These are phyloP conservation scores for Casuarius casuarius DNA, from an alignment of 2,113 vertebrate genomes.

Conservation along the genomic window DNA sequence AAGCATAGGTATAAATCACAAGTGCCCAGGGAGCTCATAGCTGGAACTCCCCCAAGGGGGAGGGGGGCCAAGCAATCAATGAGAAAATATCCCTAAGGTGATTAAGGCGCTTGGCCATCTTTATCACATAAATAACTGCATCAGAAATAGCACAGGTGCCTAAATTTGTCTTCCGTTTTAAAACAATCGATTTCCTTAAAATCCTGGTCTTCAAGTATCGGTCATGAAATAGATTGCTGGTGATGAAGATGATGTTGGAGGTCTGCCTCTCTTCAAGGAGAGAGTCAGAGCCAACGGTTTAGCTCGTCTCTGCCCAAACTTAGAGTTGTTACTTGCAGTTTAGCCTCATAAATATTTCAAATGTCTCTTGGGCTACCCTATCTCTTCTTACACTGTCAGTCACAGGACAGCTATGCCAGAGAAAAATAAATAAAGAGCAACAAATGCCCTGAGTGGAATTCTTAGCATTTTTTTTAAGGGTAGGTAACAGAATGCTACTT, in stretches of 20 bases:
- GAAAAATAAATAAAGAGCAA: not conserved
- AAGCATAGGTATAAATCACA: accelerated
- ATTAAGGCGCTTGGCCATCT: not conserved
- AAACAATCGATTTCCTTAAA: not conserved
- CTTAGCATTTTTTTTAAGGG: not conserved
- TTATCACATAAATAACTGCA: not conserved
- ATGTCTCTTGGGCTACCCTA: not conserved
- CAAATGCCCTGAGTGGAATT: not conserved
- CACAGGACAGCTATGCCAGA: not conserved
- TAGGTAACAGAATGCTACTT: not conserved
- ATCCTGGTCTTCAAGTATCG: not conserved
- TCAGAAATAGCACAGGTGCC: not conserved
- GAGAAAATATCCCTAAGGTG: not conserved
- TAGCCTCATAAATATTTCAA: conserved; percentile 15
- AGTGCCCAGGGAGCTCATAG: not conserved
- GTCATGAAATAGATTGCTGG: not conserved
- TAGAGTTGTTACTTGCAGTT: not conserved
- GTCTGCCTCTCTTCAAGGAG: not conserved
- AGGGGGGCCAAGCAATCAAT: not conserved
- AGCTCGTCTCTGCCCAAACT: not conserved
- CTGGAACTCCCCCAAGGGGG: not conserved
- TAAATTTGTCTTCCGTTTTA: accelerated
- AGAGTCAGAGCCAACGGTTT: not conserved
- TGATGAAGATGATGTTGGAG: not conserved
- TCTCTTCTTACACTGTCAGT: not conserved